phyloP scores from a whole-genome alignment of 2,888 invertebrate species.

The Troglohyphantes excavatus region DNA sequence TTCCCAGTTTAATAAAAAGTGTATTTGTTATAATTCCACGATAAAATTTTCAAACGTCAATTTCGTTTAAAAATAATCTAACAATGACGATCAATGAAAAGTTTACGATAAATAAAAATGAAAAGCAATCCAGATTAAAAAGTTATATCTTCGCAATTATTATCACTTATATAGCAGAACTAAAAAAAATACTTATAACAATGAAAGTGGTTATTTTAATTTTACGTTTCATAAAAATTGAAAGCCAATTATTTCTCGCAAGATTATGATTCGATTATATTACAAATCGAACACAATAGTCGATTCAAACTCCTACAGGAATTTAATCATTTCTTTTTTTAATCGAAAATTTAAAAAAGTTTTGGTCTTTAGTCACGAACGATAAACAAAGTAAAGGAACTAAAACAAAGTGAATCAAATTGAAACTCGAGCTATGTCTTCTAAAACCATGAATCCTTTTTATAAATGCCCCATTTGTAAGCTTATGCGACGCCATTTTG shows the following conservation, averaged over 20 bases:
- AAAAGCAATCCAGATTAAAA: too few species aligned
- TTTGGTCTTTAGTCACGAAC: slow-evolving; percentile 51
- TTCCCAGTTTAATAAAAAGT: too few species aligned
- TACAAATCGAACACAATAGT: background rate
- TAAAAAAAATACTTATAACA: too few species aligned
- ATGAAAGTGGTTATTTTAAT: too few species aligned
- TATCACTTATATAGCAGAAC: too few species aligned
- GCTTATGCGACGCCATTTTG: background rate
- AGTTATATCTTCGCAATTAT: too few species aligned
- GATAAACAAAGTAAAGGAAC: slow-evolving; percentile 41
- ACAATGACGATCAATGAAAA: too few species aligned
- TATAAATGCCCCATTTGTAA: slow-evolving; percentile 54
- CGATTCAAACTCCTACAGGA: background rate
- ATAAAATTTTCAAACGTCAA: too few species aligned
- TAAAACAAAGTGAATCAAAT: slow-evolving; percentile 34
- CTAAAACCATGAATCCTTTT: slow-evolving; percentile 20
- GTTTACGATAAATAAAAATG: too few species aligned
- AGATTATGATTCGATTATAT: background rate
- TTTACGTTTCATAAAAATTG: too few species aligned
- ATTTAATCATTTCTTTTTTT: background rate
- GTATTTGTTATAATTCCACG: too few species aligned
- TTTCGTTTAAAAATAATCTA: too few species aligned
- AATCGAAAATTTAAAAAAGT: background rate
- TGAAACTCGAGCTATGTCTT: background rate
- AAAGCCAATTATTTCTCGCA: background rate